Evolutionary conservation across 2,113 vertebrate genomes (phyloP).

Genomic region (Phyllostomus discolor): DNA sequence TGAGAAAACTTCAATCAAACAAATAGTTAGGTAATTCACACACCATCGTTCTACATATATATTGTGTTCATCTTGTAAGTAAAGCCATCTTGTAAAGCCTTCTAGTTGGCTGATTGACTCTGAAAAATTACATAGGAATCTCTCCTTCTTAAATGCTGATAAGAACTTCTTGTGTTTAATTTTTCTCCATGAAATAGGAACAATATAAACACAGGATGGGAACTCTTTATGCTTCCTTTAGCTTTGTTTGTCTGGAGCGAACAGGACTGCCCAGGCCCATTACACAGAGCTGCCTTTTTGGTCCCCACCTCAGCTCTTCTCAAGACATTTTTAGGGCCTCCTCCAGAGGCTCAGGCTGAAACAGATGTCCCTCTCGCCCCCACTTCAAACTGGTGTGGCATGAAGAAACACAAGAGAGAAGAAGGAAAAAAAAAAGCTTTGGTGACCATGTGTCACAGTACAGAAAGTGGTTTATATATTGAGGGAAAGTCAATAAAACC

Average conservation of each 20-base stretch:
- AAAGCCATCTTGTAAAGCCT: no score
- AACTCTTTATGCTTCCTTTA: constrained; percentile 39
- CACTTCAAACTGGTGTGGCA: constrained; percentile 57
- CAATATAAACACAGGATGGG: constrained; percentile 5
- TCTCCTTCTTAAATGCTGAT: not conserved
- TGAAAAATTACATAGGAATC: not conserved
- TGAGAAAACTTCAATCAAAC: not conserved
- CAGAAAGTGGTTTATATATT: constrained; percentile 34
- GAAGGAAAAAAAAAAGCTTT: not conserved
- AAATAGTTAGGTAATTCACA: not conserved
- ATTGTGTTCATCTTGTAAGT: not conserved
- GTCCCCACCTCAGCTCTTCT: constrained; percentile 66
- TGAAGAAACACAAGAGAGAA: constrained; percentile 57
- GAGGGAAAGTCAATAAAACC: constrained; percentile 33
- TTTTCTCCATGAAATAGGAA: constrained; percentile 35
- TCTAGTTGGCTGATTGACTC: not conserved
- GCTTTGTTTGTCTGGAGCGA: constrained; percentile 47
- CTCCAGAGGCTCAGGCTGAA: constrained; percentile 71
- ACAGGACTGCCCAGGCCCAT: constrained; percentile 64
- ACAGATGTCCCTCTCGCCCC: constrained; percentile 73
- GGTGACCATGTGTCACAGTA: constrained; percentile 58
- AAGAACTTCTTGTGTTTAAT: constrained; percentile 13
- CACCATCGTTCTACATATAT: not conserved
- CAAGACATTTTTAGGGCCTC: constrained; percentile 72
- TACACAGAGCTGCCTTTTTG: constrained; percentile 62